Conservation (phyloP, 2,888 invertebrate genomes). For the Macroteleia sp. region DNA sequence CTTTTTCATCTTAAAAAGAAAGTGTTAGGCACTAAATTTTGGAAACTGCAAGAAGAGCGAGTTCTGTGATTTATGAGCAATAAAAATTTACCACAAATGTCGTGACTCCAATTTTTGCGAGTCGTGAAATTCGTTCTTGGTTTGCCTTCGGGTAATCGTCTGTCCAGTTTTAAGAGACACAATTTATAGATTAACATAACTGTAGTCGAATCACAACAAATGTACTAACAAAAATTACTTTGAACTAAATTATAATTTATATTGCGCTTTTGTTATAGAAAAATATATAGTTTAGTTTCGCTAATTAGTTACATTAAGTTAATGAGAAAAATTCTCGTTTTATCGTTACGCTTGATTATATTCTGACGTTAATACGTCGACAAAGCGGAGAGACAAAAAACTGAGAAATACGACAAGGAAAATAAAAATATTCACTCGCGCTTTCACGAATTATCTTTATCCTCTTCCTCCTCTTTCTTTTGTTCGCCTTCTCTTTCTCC, state of each 20-base stretch:
- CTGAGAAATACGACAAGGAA: background rate
- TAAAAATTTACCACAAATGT: slow-evolving; percentile 48
- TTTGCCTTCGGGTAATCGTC: no score
- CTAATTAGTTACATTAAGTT: slow-evolving; percentile 20
- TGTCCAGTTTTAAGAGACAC: no score
- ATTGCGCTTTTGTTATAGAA: no score
- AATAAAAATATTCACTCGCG: slow-evolving; percentile 60
- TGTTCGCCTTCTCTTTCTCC: background rate
- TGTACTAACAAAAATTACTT: no score
- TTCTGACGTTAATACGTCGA: slow-evolving; percentile 1
- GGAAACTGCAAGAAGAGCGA: background rate
- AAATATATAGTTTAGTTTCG: no score
- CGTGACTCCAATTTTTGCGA: slow-evolving; percentile 22
- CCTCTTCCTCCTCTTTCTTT: background rate
- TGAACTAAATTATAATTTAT: no score
- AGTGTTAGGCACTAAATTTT: no score
- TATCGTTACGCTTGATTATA: slow-evolving; percentile 18
- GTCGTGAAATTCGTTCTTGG: background rate
- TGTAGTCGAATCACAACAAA: no score
- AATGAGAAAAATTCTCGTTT: slow-evolving; percentile 8
- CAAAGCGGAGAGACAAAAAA: background rate
- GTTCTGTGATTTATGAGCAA: slow-evolving; percentile 29
- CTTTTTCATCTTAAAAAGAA: no score
- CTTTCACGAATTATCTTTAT: slow-evolving; percentile 62
- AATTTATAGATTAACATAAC: no score